A percentile compares a stretch with the other conserved stretches of the same genome.
Conservation (phyloP, 1,140 invertebrate species). For the Zaprionus nigranus region DNA sequence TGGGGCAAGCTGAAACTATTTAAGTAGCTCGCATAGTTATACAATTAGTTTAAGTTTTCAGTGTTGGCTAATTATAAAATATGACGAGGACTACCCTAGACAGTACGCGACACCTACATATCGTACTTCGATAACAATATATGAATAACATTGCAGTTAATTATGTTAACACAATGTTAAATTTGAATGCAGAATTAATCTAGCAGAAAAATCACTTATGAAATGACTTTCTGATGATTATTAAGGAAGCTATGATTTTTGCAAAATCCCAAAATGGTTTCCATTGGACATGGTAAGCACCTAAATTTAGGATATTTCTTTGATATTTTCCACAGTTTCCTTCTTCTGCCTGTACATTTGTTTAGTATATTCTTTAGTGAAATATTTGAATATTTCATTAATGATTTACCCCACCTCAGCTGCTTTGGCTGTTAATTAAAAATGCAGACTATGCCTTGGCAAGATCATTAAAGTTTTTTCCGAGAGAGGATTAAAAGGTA, state of each 20-base stretch:
- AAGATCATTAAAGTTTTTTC: conserved; percentile 24
- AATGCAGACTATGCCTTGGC: background rate
- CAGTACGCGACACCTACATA: background rate
- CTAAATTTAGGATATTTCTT: too few relatives aligned
- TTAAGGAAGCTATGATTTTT: too few relatives aligned
- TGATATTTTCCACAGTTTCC: too few relatives aligned
- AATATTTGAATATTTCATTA: background rate
- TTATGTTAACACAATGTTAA: background rate
- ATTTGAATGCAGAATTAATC: too few relatives aligned
- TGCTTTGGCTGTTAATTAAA: background rate
- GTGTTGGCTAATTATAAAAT: background rate
- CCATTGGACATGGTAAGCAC: too few relatives aligned
- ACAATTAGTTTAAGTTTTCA: conserved; percentile 6
- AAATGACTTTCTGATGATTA: too few relatives aligned
- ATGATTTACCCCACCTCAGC: background rate
- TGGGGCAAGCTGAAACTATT: conserved; percentile 2
- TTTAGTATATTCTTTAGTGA: too few relatives aligned
- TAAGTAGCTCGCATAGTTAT: conserved; percentile 13
- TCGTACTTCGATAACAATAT: background rate
- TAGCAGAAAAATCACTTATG: too few relatives aligned
- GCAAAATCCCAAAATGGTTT: too few relatives aligned
- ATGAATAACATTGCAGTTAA: background rate
- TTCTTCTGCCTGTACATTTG: too few relatives aligned
- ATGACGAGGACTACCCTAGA: background rate
- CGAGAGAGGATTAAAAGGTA: background rate